Conservation (phyloP, 2,888 invertebrate species). For the Acanthosepion esculentum region DNA sequence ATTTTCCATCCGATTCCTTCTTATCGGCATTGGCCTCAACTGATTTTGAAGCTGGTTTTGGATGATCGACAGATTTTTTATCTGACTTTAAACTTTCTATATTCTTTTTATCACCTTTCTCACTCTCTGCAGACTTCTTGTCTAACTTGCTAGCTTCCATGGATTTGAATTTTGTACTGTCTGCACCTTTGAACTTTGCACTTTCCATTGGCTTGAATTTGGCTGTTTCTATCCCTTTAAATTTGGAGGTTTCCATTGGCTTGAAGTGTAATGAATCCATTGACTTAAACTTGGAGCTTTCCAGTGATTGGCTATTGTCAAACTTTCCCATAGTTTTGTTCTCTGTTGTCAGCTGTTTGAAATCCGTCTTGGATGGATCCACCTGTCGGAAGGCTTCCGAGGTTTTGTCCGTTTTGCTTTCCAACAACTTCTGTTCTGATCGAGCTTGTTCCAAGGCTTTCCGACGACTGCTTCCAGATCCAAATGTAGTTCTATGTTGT, state of each 20-base stretch:
- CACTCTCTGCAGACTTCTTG: conserved; percentile 37
- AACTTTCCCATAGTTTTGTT: conserved; percentile 34
- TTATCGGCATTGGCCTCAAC: background rate
- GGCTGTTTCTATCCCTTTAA: conserved; percentile 35
- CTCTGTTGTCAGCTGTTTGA: conserved; percentile 13
- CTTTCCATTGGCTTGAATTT: conserved; percentile 37
- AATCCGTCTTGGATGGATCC: conserved; percentile 34
- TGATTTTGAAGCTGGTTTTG: background rate
- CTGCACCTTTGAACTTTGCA: conserved; percentile 41
- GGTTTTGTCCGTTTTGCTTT: conserved; percentile 37
- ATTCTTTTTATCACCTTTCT: conserved; percentile 11
- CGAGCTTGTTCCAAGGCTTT: conserved; percentile 42
- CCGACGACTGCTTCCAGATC: conserved; percentile 45
- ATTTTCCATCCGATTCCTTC: conserved; percentile 40
- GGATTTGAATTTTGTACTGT: conserved; percentile 41
- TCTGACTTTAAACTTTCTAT: background rate
- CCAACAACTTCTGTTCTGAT: conserved; percentile 39
- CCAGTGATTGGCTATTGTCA: conserved; percentile 41
- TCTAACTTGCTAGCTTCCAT: conserved; percentile 40
- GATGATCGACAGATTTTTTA: background rate
- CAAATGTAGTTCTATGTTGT: conserved; percentile 44
- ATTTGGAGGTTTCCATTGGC: background rate
- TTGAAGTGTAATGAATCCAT: conserved; percentile 42
- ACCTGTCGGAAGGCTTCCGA: background rate
- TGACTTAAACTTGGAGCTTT: conserved; percentile 37